Evolutionary conservation across 2,113 vertebrate species (phyloP).

Genomic region (Halcyon senegalensis): DNA sequence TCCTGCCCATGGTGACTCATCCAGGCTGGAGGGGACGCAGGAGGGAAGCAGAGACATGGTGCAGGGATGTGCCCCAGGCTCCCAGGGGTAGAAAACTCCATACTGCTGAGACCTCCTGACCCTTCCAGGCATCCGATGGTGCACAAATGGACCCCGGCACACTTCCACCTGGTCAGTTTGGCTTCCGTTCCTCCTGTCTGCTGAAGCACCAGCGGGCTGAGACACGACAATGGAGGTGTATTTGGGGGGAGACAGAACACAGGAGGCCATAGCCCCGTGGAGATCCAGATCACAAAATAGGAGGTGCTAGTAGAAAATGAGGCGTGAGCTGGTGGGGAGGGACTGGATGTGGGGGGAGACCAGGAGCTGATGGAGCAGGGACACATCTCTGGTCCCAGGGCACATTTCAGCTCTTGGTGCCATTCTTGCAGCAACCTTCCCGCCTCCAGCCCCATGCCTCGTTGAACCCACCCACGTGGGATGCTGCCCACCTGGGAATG

Average conservation of each 20-base stretch:
- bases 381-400: background rate
- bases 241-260: background rate
- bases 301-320: background rate
- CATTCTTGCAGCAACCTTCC: background rate
- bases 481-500: background rate
- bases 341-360: background rate
- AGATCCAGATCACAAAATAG: background rate
- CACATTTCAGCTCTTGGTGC: background rate
- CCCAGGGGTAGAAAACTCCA: background rate
- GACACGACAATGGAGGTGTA: background rate
- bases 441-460: background rate
- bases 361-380: background rate
- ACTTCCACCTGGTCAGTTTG: background rate
- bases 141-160: accelerated
- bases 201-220: background rate
- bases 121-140: background rate
- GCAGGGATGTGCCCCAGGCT: background rate
- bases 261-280: background rate
- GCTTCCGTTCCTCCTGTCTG: background rate
- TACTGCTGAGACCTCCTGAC: background rate
- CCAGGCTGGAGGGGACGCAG: accelerated
- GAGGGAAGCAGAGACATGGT: background rate
- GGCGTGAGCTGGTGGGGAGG: background rate
- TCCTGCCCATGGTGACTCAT: background rate
- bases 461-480: accelerated